These are phyloP conservation scores for Ptychoptera contaminata DNA, from an alignment of 2,888 invertebrate genomes.

Conservation along the genomic window DNA sequence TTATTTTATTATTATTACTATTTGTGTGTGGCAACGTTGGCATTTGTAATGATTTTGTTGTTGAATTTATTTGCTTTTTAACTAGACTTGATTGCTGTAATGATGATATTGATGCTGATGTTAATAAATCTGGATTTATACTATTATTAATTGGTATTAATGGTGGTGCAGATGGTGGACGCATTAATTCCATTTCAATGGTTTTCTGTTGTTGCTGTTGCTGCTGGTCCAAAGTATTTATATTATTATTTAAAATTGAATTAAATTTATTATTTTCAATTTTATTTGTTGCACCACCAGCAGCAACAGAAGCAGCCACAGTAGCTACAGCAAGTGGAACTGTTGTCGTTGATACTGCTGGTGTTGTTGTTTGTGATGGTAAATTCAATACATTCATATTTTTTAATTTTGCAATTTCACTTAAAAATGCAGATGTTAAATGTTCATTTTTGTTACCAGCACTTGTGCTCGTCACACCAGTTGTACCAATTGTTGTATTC, in stretches of 20 bases:
- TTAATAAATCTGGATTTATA: background rate
- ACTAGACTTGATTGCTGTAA: background rate
- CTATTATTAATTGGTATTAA: background rate
- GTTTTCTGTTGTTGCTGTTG: no score
- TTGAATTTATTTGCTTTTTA: background rate
- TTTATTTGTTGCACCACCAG: background rate
- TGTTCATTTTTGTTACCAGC: background rate
- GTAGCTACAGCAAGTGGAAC: no score
- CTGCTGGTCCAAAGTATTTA: background rate
- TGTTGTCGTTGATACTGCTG: no score
- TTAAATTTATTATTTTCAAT: background rate
- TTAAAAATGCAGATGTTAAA: background rate
- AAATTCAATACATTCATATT: no score
- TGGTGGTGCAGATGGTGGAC: conserved; percentile 10
- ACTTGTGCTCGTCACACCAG: background rate
- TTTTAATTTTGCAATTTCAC: no score
- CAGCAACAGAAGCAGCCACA: background rate
- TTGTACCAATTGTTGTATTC: background rate
- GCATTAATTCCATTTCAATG: conserved; percentile 5
- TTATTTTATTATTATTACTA: background rate
- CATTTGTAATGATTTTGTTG: background rate
- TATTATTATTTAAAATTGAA: background rate
- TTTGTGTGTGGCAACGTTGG: background rate
- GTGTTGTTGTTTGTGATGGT: background rate
- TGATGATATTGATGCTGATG: background rate